Conservation (phyloP, 2,113 vertebrate species). For the Cyprichromis sp. region DNA sequence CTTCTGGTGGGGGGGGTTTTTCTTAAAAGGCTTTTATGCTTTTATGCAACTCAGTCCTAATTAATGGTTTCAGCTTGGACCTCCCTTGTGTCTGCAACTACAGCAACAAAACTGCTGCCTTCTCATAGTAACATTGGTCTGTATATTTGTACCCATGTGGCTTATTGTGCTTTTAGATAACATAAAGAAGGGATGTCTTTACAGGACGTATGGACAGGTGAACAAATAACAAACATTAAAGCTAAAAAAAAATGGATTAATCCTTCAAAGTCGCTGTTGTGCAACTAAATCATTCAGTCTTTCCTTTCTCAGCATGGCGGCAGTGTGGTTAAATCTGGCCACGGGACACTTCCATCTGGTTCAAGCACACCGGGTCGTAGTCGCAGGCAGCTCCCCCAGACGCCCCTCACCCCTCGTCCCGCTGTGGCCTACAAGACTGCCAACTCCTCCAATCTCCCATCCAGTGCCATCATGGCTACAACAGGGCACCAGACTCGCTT, state of each 20-base stretch:
- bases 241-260: neutral
- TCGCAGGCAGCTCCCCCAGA: slow-evolving; percentile 93
- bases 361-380: slow-evolving; percentile 82
- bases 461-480: slow-evolving; percentile 56
- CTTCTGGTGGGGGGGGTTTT: neutral
- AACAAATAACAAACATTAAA: neutral
- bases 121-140: neutral
- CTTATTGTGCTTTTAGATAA: neutral
- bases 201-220: neutral
- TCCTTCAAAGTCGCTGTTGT: neutral
- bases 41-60: neutral
- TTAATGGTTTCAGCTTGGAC: neutral
- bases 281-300: neutral
- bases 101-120: neutral
- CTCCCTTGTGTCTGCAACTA: neutral
- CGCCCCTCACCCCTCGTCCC: slow-evolving; percentile 90
- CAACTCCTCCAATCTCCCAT: slow-evolving; percentile 83
- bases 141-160: neutral
- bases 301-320: slow-evolving; percentile 73
- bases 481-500: slow-evolving; percentile 78
- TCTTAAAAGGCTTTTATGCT: neutral
- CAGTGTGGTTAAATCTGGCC: slow-evolving; percentile 78
- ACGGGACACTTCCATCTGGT: slow-evolving; percentile 77
- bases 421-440: slow-evolving; percentile 92
- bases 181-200: neutral